phyloP scores from a whole-genome alignment of 2,888 invertebrate species.

The Oscheius sp. region DNA sequence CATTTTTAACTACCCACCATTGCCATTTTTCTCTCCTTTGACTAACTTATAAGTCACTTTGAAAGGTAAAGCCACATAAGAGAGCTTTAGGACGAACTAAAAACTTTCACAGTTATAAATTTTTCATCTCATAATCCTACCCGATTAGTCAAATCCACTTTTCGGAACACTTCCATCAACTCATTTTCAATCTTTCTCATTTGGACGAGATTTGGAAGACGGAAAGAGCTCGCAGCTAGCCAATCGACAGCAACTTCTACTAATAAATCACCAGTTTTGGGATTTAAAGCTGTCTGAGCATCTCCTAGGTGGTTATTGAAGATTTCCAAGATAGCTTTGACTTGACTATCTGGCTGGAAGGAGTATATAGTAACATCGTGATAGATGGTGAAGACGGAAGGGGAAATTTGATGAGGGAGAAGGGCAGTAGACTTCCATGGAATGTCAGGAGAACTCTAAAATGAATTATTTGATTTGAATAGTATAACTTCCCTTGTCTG shows the following conservation, averaged over 20 bases:
- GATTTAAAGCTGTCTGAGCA: background rate
- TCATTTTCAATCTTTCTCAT: background rate
- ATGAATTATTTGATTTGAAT: no score
- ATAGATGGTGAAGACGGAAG: background rate
- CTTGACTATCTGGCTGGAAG: background rate
- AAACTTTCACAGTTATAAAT: background rate
- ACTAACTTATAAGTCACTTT: background rate
- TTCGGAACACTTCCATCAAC: background rate
- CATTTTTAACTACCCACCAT: background rate
- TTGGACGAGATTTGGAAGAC: background rate
- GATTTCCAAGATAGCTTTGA: background rate
- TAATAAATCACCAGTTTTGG: background rate
- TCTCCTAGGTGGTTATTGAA: background rate
- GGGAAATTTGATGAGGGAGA: background rate
- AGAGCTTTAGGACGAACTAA: conserved; percentile 2
- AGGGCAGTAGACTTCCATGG: background rate
- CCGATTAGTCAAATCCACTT: background rate
- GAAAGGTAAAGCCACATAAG: background rate
- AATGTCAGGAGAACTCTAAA: no score
- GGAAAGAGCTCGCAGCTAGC: background rate
- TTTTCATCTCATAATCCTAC: background rate
- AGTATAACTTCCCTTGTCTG: no score
- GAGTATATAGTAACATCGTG: background rate
- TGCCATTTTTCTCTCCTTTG: background rate
- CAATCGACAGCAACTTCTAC: conserved; percentile 7